Evolutionary conservation across 2,888 invertebrate genomes (phyloP).

Genomic region (Rotaria socialis): DNA sequence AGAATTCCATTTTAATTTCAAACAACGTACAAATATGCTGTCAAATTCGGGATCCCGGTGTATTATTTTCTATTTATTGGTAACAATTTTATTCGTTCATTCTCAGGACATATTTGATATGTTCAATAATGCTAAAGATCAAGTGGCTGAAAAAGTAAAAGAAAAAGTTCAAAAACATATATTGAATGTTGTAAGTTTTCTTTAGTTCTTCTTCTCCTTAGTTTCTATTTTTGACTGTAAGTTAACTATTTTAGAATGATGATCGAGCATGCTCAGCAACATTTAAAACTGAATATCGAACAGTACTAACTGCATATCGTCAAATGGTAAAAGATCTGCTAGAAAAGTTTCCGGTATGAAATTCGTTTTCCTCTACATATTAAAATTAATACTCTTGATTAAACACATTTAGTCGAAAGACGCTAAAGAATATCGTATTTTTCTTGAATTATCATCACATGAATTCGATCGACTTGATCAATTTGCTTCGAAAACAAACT

Average conservation of each 20-base stretch:
- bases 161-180: background rate
- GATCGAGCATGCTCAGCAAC: background rate
- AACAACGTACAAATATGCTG: background rate
- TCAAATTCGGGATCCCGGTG: background rate
- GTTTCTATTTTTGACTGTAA: background rate
- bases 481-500: background rate
- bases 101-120: conserved; percentile 33
- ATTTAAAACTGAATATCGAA: conserved; percentile 17
- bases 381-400: background rate
- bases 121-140: conserved; percentile 9
- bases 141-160: background rate
- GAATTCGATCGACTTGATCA: background rate
- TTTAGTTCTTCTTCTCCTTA: background rate
- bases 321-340: background rate
- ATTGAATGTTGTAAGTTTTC: background rate
- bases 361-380: background rate
- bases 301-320: conserved; percentile 2
- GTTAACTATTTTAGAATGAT: background rate
- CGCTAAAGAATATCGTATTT: background rate
- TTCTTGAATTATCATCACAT: background rate
- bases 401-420: background rate
- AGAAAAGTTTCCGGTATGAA: conserved; percentile 19
- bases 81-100: background rate
- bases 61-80: background rate
- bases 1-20: too few relatives aligned